A percentile compares a stretch with the other conserved stretches of the same genome.
Conservation (phyloP, 2,113 vertebrate genomes). For the Proteles cristata region DNA sequence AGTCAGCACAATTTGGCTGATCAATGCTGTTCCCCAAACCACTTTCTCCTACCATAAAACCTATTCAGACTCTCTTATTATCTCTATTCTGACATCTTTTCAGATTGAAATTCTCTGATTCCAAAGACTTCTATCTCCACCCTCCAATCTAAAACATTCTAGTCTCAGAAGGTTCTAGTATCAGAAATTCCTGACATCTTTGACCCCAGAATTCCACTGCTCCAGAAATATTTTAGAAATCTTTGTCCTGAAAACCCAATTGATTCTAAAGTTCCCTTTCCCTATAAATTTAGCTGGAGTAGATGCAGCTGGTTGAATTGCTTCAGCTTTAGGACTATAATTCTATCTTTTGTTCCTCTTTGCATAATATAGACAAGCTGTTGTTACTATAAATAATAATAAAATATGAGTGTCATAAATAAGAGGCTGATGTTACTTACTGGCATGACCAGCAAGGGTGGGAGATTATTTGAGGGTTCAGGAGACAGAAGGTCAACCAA, state of each 20-base stretch:
- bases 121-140: neutral
- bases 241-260: neutral
- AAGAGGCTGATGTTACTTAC: neutral
- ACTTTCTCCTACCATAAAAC: neutral
- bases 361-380: neutral
- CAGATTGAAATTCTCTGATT: neutral
- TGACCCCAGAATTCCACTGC: constrained; percentile 27
- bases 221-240: neutral
- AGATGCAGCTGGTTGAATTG: neutral
- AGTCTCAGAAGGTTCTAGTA: neutral
- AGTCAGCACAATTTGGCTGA: neutral
- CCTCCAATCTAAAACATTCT: neutral
- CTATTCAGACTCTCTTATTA: neutral
- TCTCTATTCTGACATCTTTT: neutral
- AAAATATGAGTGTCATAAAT: neutral
- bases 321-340: neutral
- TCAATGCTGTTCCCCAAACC: neutral
- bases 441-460: neutral
- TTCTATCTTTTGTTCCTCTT: neutral
- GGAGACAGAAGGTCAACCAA: neutral
- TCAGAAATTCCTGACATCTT: neutral
- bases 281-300: neutral
- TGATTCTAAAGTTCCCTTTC: neutral
- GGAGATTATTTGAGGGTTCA: neutral
- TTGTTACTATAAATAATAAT: constrained; percentile 30